Conservation (phyloP, 2,888 invertebrate genomes). For the Dolichopus griseipennis region DNA sequence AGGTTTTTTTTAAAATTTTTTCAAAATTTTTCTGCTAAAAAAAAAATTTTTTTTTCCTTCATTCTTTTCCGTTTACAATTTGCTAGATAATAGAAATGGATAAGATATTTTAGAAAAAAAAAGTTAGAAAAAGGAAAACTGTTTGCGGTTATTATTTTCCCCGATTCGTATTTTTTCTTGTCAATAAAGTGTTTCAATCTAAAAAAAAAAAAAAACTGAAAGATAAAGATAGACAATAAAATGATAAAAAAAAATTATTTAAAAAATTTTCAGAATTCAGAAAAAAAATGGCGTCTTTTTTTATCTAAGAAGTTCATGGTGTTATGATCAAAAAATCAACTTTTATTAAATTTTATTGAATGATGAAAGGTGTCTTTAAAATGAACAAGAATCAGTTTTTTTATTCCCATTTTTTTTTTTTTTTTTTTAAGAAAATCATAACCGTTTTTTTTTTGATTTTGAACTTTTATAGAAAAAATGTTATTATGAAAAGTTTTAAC, state of each 20-base stretch:
- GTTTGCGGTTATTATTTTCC: not conserved
- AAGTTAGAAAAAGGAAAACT: not conserved
- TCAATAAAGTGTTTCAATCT: not conserved
- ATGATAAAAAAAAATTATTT: not conserved
- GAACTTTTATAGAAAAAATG: too few species aligned
- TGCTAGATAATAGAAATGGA: not conserved
- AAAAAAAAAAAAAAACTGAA: too few species aligned
- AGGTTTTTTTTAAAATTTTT: too few species aligned
- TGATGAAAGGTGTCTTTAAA: not conserved
- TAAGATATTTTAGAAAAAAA: not conserved
- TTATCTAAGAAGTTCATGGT: not conserved
- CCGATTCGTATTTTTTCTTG: too few species aligned
- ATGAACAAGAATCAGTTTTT: too few species aligned
- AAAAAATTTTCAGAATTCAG: too few species aligned
- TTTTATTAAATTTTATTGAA: slow-evolving; percentile 1
- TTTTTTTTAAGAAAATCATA: too few species aligned
- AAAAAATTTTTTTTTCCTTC: too few species aligned
- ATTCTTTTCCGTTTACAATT: not conserved
- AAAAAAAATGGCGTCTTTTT: not conserved
- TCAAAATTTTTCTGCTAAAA: too few species aligned
- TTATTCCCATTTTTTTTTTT: too few species aligned
- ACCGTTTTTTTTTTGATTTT: too few species aligned
- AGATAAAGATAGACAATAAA: not conserved
- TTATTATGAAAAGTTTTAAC: too few species aligned
- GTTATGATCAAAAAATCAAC: not conserved